These are phyloP conservation scores for Acrobasis suavella DNA, from an alignment of 2,888 invertebrate genomes.

Conservation along the genomic window DNA sequence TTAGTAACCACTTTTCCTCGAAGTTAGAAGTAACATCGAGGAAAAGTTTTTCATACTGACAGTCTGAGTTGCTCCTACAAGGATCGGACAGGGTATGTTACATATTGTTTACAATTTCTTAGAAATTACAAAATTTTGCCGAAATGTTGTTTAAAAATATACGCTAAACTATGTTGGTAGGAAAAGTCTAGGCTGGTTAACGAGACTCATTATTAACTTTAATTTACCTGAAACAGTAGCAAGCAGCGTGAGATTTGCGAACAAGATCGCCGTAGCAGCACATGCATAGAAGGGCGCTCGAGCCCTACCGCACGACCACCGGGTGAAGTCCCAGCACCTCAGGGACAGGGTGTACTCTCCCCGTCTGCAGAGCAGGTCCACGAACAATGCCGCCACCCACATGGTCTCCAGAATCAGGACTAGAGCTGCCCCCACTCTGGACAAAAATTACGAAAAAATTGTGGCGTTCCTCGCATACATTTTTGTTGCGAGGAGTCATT, in stretches of 20 bases:
- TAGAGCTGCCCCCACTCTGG: slow-evolving; percentile 65
- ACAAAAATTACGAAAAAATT: slow-evolving; percentile 23
- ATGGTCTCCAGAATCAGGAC: slow-evolving; percentile 73
- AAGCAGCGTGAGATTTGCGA: slow-evolving; percentile 66
- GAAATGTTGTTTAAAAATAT: no score
- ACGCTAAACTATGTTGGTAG: no score
- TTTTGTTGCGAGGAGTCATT: no score
- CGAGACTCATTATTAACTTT: background rate
- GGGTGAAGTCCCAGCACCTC: slow-evolving; percentile 73
- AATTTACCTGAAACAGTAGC: slow-evolving; percentile 63
- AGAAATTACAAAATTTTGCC: no score
- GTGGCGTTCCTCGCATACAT: background rate
- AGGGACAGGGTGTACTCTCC: slow-evolving; percentile 71
- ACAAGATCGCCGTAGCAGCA: slow-evolving; percentile 69
- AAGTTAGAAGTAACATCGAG: no score
- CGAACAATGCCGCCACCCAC: slow-evolving; percentile 75
- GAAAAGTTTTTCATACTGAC: no score
- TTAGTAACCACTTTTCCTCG: no score
- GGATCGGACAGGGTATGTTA: no score
- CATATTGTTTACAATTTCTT: no score
- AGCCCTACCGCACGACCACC: slow-evolving; percentile 75
- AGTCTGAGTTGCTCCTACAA: no score
- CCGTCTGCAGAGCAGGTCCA: slow-evolving; percentile 69
- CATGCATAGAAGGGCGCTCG: slow-evolving; percentile 75
- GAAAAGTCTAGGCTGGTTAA: no score